Evolutionary conservation across 2,113 vertebrate species (phyloP), one percentile per base, ranked within the genome.

Genomic region (Microtus pennsylvanicus): DNA sequence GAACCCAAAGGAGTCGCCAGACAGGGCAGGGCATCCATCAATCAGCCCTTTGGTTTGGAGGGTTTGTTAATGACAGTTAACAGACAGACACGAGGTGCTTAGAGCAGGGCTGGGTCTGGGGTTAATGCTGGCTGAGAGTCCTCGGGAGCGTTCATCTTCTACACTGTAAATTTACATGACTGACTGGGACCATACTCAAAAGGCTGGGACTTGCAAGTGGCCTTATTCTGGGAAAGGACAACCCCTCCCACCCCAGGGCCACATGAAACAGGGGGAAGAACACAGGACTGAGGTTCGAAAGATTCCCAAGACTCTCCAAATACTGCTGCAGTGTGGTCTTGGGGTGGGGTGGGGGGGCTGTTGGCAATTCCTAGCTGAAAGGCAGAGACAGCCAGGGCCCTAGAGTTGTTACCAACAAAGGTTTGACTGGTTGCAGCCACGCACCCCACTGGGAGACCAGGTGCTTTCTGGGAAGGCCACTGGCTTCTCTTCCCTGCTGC

Each of bases 391-490:
- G 28, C 17, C 24, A 19, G 2, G 6, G 30, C 55, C 55, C 26
- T n/a, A n/a, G 87, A 33, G 47, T 45, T 0, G 14, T 42, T 72
- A 74, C 47, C 16, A 11, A 26, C 0, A 61, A 86, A n/a, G 52
- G 69, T 1, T 19, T 22, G 75, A 61, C 61, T 38, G 0, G 38
- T 19, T 63, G 35, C 16, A 33, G 82, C 47, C 52, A 47, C 45
- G 28, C 16, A 14, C 1, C 13, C 24, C 0, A 10, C 9, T 4
- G 1, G 1, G 11, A 13, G 77, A n/a, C n/a, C 50, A 19, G 7
- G 52, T 1, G 70, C 58, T 76, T 72, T n/a, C 63, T 13, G 76
- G 47, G 78, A 50, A 69, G 67, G 77, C 52, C 45, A 4, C 47
- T 24, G 30, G 81, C 52, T 30, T 33, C 52, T 3, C 14, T 45